Percentiles rank a stretch among this genome's conserved stretches.
Evolutionary conservation across 1,140 invertebrate species (phyloP).

Genomic region (Marisa cornuarietis): DNA sequence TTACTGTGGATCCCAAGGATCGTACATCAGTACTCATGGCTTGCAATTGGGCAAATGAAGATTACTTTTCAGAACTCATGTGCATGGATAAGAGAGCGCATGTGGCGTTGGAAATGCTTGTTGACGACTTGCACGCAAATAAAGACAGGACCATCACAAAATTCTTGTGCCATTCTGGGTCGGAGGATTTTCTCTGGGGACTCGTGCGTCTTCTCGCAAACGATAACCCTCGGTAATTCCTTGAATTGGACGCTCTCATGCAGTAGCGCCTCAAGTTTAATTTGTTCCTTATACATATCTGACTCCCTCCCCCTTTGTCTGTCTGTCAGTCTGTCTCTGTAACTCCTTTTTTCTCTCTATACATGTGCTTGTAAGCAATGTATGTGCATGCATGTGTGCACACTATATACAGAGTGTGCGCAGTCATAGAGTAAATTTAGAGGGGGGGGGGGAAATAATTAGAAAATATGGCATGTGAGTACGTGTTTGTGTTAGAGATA

Average conservation of each 20-base stretch:
- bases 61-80: slow-evolving; percentile 59
- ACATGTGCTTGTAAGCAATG: no score
- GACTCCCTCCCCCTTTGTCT: no score
- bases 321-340: no score
- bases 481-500: not conserved
- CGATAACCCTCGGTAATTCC: slow-evolving; percentile 54
- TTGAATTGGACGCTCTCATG: not conserved
- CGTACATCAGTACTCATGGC: slow-evolving; percentile 32
- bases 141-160: slow-evolving; percentile 60
- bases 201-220: slow-evolving; percentile 59
- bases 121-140: slow-evolving; percentile 63
- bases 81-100: slow-evolving; percentile 46
- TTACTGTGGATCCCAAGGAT: not conserved
- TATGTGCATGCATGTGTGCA: no score
- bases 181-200: slow-evolving; percentile 63
- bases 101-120: slow-evolving; percentile 59
- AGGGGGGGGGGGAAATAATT: not conserved
- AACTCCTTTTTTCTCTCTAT: no score
- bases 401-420: not conserved
- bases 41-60: slow-evolving; percentile 58
- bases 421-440: no score
- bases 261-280: no score
- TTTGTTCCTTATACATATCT: no score
- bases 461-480: not conserved
- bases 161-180: slow-evolving; percentile 62